Evolutionary conservation across 2,888 invertebrate genomes (phyloP).

Genomic region (Auanema freiburgensis): DNA sequence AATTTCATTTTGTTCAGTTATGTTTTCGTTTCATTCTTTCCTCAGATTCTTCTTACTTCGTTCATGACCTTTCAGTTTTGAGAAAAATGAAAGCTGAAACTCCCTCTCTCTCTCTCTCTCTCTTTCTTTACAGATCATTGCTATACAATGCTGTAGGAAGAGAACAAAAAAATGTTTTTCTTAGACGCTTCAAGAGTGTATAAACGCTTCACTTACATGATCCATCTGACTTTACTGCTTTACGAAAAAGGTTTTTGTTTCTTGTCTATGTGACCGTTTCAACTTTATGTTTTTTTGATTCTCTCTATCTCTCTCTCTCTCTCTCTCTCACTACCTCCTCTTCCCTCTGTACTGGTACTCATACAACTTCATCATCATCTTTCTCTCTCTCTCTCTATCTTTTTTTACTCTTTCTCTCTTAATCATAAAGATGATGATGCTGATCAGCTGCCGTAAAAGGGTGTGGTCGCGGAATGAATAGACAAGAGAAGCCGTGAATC

Average conservation of each 20-base stretch:
- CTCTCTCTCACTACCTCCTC: background rate
- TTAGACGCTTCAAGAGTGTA: background rate
- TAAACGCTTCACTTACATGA: background rate
- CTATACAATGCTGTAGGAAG: background rate
- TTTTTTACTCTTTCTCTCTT: background rate
- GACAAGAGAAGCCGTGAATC: no score
- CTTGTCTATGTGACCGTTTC: background rate
- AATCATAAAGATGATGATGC: conserved; percentile 1
- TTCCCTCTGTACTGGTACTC: conserved; percentile 1
- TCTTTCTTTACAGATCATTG: background rate
- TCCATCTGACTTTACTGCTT: background rate
- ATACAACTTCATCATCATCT: background rate
- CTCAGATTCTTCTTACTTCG: background rate
- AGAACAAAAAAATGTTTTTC: background rate
- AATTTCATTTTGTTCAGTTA: background rate
- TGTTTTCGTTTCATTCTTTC: background rate
- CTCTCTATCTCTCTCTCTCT: conserved; percentile 1
- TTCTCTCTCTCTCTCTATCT: conserved; percentile 6
- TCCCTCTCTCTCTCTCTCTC: background rate
- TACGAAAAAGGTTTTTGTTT: conserved; percentile 3
- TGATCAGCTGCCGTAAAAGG: no score
- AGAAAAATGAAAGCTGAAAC: no score
- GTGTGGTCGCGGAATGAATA: no score
- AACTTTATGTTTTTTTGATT: background rate
- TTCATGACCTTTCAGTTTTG: background rate